A percentile compares a stretch with the other conserved stretches of the same genome.
Conservation (phyloP, 2,113 vertebrate genomes). For the Rhinopithecus roxellana region DNA sequence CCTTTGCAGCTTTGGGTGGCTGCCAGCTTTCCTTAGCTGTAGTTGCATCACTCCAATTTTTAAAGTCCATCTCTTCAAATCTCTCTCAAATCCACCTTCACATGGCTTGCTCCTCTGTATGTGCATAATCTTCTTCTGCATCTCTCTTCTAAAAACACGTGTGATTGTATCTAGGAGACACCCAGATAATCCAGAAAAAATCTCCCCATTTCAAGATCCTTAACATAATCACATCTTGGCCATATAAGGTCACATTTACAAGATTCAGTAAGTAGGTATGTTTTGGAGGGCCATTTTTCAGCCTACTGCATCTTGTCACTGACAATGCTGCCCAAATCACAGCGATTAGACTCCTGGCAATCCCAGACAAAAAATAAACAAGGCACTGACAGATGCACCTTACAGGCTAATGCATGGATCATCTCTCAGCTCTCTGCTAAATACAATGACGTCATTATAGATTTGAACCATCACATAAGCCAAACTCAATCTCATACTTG, state of each 20-base stretch:
- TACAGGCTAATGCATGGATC: rapidly evolving
- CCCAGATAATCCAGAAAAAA: neutral
- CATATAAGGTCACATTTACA: neutral
- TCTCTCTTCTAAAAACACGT: neutral
- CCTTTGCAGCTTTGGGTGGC: neutral
- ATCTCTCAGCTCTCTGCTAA: neutral
- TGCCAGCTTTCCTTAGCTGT: neutral
- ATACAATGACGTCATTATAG: neutral
- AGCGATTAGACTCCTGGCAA: no score
- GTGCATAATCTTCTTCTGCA: rapidly evolving
- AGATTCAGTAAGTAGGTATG: neutral
- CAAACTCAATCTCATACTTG: neutral
- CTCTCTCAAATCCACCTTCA: neutral
- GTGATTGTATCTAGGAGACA: neutral
- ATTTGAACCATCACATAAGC: neutral
- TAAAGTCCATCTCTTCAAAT: neutral
- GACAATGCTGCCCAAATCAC: neutral
- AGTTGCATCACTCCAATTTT: rapidly evolving
- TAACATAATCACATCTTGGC: neutral
- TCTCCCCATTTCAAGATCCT: neutral
- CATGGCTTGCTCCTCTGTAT: neutral
- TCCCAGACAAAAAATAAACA: neutral
- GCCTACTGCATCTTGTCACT: neutral
- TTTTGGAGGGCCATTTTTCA: neutral
- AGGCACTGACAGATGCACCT: neutral